phyloP scores from a whole-genome alignment of 2,888 invertebrate genomes.

The Caenorhabditis sinica region DNA sequence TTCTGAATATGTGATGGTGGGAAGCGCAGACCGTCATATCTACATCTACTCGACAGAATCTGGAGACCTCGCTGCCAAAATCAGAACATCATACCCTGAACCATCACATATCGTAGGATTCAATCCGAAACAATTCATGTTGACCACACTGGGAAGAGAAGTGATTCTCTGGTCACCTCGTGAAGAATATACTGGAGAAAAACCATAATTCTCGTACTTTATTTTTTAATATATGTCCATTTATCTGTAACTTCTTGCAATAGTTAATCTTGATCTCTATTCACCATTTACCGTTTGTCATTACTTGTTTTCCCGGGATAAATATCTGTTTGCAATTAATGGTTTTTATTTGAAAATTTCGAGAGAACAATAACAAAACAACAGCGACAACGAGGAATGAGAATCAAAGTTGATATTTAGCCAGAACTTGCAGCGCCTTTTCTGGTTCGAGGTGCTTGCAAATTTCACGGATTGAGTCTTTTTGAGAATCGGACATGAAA shows the following conservation, averaged over 20 bases:
- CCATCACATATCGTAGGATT: conserved; percentile 43
- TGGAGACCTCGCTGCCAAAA: conserved; percentile 23
- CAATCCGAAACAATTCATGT: conserved; percentile 33
- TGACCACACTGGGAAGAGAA: conserved; percentile 43
- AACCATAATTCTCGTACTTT: not conserved
- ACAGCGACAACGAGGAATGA: conserved; percentile 11
- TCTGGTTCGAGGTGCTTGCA: conserved; percentile 17
- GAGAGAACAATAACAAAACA: no score
- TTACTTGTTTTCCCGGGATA: no score
- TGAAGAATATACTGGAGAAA: conserved; percentile 33
- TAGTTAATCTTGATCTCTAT: no score
- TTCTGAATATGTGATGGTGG: conserved; percentile 98
- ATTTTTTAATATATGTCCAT: not conserved
- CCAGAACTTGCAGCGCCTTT: conserved; percentile 5
- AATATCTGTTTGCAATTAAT: no score
- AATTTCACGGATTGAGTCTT: conserved; percentile 17
- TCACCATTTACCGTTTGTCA: not conserved
- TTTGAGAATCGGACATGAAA: conserved; percentile 63
- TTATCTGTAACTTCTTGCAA: not conserved
- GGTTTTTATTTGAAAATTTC: no score
- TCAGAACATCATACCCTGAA: conserved; percentile 1
- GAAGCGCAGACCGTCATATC: conserved; percentile 96
- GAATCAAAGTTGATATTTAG: conserved; percentile 39
- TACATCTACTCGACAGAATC: conserved; percentile 94
- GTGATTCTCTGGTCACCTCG: conserved; percentile 45